Conservation (phyloP, 2,797 vertebrate species). For the Scolopax rusticola region DNA sequence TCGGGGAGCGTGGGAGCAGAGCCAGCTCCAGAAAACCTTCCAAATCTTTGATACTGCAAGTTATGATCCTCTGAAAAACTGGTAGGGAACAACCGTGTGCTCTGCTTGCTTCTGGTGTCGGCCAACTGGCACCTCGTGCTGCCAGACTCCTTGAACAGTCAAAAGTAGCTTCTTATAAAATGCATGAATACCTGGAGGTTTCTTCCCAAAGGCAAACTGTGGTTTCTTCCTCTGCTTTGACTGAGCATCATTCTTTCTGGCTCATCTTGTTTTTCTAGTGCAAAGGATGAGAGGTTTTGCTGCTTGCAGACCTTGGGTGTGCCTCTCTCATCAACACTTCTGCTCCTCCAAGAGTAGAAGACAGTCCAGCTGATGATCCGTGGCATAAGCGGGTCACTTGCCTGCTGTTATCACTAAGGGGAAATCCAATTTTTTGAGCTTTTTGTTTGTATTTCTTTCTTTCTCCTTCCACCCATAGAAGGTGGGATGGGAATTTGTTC, state of each 20-base stretch:
- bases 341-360: neutral
- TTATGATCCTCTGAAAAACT: neutral
- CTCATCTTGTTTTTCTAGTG: constrained; percentile 28
- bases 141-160: neutral
- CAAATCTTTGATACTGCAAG: neutral
- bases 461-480: neutral
- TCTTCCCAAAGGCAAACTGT: neutral
- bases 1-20: neutral
- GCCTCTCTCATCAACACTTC: neutral
- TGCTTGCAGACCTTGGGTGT: neutral
- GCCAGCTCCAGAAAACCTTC: neutral
- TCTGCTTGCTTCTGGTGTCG: neutral
- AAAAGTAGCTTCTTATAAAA: neutral
- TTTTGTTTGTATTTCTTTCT: neutral
- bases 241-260: neutral
- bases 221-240: constrained; percentile 5
- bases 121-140: neutral
- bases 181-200: neutral
- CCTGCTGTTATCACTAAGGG: neutral
- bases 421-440: neutral
- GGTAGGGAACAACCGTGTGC: neutral
- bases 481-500: fast-evolving
- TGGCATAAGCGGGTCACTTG: neutral
- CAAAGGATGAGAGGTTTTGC: neutral
- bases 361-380: neutral